Evolutionary conservation across 2,797 vertebrate genomes (phyloP), one percentile per base, ranked within the genome.

Genomic region (Tarsius wallacei): DNA sequence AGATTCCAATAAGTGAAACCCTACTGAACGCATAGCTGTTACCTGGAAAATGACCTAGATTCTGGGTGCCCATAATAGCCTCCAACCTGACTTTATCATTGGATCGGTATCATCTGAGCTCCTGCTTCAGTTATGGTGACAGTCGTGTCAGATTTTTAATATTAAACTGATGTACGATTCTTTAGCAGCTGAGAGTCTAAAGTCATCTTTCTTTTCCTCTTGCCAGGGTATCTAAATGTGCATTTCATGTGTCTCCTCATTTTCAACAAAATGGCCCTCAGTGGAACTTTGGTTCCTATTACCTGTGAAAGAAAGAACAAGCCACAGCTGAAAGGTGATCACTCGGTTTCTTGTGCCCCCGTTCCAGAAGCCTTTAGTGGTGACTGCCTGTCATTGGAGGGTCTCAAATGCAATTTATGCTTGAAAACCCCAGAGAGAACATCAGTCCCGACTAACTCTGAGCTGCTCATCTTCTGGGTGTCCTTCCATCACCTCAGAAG

Each of bases 251-350:
- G 12, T 53, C 59, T 77, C 11, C 55, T 81, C 51, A 33, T 1
- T 87, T 53, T 64, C 81, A 71, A 55, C 11, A 73, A 61, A 82
- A 59, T 49, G 15, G 15, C 31, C 42, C 28, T 84, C 12, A 13
- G 7, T 42, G 55, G 66, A 84, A 85, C 21, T 89, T 95, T 61
- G 13, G 14, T 68, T 96, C 94, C 55, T 8, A 13, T 66, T 84
- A 77, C 36, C 11, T 47, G 8, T 95, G 74, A 78, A 57, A 89
- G 70, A 55, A 89, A 68, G 51, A 78, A 33, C 31, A 76, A 92
- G 21, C 4, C 4, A 12, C n/a, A 82, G n/a, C 21, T 49, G 55
- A 31, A 66, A 90, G 53, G 17, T 12, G 0, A 7, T 49, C 82
- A 33, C 15, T 91, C 2, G 1, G 13, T 19, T 31, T 63, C 19